Percentiles rank a stretch among this genome's conserved stretches.
phyloP scores from a whole-genome alignment of 2,113 vertebrate species.

The Apteryx mantelli region DNA sequence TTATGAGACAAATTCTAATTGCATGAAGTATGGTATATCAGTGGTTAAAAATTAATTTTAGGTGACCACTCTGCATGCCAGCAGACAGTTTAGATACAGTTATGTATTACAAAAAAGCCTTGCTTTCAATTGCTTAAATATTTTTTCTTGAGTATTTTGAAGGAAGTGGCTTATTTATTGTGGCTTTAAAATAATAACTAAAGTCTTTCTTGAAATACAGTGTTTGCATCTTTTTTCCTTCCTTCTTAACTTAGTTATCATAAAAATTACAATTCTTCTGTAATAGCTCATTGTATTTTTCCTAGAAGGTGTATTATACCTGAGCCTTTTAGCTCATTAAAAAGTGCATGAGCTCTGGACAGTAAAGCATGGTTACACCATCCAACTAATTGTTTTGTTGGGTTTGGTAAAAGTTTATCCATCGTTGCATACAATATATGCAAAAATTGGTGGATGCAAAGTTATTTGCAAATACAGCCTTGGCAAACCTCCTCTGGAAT shows the following conservation, averaged over 20 bases:
- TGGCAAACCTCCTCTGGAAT: constrained; percentile 65
- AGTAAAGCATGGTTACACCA: neutral
- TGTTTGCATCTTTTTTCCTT: neutral
- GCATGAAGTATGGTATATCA: neutral
- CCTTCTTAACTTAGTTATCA: neutral
- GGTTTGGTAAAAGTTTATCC: neutral
- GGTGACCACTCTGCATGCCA: neutral
- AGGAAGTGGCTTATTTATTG: neutral
- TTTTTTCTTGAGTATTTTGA: neutral
- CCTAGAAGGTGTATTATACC: neutral
- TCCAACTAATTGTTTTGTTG: neutral
- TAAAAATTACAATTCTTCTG: neutral
- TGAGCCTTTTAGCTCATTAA: neutral
- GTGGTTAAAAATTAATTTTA: neutral
- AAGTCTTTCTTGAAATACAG: neutral
- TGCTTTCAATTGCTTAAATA: neutral
- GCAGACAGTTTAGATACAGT: neutral
- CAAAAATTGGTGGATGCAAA: neutral
- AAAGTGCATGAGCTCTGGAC: neutral
- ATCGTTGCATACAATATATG: neutral
- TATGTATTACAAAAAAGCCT: neutral
- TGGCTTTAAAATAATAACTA: neutral
- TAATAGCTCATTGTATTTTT: neutral
- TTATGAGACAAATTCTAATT: constrained; percentile 25
- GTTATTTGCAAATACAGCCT: constrained; percentile 57